Evolutionary conservation across 2,888 invertebrate species (phyloP), one percentile per base, ranked within the genome.

Genomic region (Nomada hirtipes): DNA sequence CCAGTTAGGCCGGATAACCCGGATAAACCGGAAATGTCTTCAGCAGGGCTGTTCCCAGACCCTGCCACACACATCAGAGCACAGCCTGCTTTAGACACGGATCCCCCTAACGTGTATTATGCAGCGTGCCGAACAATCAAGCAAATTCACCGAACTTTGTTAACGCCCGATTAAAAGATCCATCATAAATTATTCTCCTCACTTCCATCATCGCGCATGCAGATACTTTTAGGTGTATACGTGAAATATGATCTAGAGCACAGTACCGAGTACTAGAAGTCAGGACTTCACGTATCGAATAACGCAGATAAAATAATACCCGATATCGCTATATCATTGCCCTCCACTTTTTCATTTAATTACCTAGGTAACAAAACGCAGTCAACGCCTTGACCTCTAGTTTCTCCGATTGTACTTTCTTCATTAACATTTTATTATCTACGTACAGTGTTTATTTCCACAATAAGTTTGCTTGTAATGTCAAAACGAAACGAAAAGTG

Each of bases 21-120:
- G 80, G 92, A 91, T 87, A 93, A 91, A 89, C 91, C 91, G 83
- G 92, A 91, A 83, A 92, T 91, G 76, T 92, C 93, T 88, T 92
- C 92, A 80, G 89, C 88, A 88, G 92, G 89, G 85, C 90, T 91
- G 88, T 91, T 91, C 88, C 88, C 91, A 85, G 92, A 90, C 85
- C 91, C 93, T 93, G 90, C 89, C 90, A 92, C 90, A 91, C 89
- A 89, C 83, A 91, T 88, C 89, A 91, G 82, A 81, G 86, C 89
- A 89, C 88, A 91, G 79, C 87, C 78, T 82, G 86, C 89, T 88
- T 88, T 88, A 88, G 86, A 88, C 89, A 89, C 85, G 80, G 64
- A 77, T 85, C 81, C 76, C 81, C 82, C 84, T 84, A 67, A 77
- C 80, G 81, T 78, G 75, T 53, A n/a, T 65, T 44, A 76, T 52